Evolutionary conservation across 2,888 invertebrate genomes (phyloP).

Genomic region (Eupithecia vulgata): DNA sequence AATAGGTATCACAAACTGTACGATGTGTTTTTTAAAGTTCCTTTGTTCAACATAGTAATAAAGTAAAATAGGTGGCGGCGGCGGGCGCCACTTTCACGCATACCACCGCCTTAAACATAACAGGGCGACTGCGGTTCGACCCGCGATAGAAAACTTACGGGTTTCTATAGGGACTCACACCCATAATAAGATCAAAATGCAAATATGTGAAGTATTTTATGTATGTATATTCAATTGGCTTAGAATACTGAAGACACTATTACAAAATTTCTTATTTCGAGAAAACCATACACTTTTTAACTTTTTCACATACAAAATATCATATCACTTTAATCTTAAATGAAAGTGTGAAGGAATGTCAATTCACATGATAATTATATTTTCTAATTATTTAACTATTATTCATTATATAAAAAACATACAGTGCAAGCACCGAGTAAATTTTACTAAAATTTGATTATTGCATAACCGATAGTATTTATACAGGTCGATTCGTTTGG

Average conservation of each 20-base stretch:
- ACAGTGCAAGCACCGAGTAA: neutral
- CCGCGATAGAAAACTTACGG: neutral
- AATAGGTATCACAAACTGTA: no score
- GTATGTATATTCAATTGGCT: slow-evolving; percentile 33
- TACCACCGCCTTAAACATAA: no score
- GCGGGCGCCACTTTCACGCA: no score
- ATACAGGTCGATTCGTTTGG: neutral
- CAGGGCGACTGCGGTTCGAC: no score
- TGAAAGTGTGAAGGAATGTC: slow-evolving; percentile 48
- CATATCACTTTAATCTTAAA: slow-evolving; percentile 21
- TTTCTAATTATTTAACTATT: neutral
- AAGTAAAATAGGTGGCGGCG: no score
- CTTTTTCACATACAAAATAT: slow-evolving; percentile 24
- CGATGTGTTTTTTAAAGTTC: no score
- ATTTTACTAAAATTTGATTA: neutral
- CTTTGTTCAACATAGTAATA: no score
- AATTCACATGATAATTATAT: slow-evolving; percentile 10
- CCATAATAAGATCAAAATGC: neutral
- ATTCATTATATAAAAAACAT: neutral
- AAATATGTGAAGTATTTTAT: neutral
- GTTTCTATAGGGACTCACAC: neutral
- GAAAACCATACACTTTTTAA: no score
- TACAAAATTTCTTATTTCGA: slow-evolving; percentile 20
- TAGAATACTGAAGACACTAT: slow-evolving; percentile 10
- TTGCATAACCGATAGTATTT: neutral